A percentile compares a stretch with the other conserved stretches of the same genome.
Evolutionary conservation across 2,113 vertebrate genomes (phyloP).

Genomic region (Oreochromis niloticus): DNA sequence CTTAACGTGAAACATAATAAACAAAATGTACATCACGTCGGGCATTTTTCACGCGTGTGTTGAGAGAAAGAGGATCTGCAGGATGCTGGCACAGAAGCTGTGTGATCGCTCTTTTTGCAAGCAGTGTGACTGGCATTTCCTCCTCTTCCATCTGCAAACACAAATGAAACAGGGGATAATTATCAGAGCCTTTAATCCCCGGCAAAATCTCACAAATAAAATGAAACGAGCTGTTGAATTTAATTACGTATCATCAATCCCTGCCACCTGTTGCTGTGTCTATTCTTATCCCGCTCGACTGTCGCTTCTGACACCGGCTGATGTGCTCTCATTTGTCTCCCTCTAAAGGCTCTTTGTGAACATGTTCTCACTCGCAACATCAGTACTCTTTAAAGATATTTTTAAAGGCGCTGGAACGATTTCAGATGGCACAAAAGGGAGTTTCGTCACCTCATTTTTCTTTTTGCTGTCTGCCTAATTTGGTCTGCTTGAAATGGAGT

Average conservation of each 20-base stretch:
- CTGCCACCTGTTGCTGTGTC: constrained; percentile 36
- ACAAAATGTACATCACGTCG: background rate
- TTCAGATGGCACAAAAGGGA: background rate
- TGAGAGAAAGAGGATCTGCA: background rate
- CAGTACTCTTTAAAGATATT: background rate
- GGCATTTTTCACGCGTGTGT: background rate
- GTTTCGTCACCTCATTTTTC: background rate
- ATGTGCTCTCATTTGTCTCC: constrained; percentile 40
- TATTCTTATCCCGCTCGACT: background rate
- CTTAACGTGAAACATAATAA: background rate
- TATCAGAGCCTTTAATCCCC: constrained; percentile 31
- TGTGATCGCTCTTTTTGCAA: background rate
- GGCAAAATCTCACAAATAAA: constrained; percentile 7
- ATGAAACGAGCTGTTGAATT: background rate
- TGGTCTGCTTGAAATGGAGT: background rate
- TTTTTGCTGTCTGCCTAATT: background rate
- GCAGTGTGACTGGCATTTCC: background rate
- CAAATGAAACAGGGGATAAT: constrained; percentile 11
- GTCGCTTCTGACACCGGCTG: background rate
- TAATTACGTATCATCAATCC: constrained; percentile 21
- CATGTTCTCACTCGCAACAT: background rate
- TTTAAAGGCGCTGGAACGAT: background rate
- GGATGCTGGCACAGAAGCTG: background rate
- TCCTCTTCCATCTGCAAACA: constrained; percentile 7
- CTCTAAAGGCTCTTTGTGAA: constrained; percentile 47